Conservation (phyloP, 2,888 invertebrate species). For the Sympetrum striolatum region DNA sequence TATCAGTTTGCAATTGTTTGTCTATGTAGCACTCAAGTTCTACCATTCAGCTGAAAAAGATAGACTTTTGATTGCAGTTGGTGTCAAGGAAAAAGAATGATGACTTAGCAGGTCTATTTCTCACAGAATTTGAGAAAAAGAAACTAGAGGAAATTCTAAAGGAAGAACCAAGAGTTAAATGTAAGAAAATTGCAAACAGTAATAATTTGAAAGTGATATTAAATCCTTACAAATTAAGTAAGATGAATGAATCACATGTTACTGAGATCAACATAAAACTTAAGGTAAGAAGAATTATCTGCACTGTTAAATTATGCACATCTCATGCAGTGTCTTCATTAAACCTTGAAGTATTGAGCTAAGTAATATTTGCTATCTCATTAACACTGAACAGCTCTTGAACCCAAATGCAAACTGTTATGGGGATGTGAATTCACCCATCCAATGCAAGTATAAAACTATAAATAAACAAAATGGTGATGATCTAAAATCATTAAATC, state of each 20-base stretch:
- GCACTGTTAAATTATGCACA: neutral
- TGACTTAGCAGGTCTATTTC: neutral
- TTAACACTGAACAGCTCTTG: neutral
- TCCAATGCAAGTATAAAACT: neutral
- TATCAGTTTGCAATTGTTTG: too few species aligned
- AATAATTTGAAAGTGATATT: neutral
- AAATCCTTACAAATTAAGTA: conserved; percentile 8
- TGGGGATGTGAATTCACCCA: neutral
- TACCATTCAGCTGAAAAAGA: neutral
- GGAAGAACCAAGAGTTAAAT: neutral
- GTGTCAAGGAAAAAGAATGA: conserved; percentile 23
- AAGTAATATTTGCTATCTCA: neutral
- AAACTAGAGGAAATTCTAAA: neutral
- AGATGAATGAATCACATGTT: neutral
- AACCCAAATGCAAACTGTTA: neutral
- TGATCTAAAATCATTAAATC: conserved; percentile 4
- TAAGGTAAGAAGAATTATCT: neutral
- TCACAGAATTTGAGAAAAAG: conserved; percentile 1
- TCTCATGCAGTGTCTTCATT: too few species aligned
- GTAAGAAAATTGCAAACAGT: neutral
- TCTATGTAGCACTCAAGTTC: too few species aligned
- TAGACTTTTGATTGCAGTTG: neutral
- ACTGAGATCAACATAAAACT: conserved; percentile 23
- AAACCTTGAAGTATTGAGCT: too few species aligned
- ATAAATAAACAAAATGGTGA: neutral